Conservation (phyloP, 1,140 invertebrate species). For the Solenopsis fugax region DNA sequence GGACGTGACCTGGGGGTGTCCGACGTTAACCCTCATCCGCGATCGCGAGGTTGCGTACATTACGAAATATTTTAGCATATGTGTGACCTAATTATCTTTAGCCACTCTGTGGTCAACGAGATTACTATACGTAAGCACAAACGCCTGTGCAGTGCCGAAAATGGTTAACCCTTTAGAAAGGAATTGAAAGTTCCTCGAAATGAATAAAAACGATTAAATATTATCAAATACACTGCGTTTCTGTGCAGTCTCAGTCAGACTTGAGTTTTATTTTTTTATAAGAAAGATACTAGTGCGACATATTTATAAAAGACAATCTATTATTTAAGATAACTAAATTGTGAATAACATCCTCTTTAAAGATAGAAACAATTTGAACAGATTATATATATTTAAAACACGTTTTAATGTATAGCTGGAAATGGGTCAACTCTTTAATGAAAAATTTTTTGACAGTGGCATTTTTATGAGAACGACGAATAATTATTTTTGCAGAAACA, state of each 20-base stretch:
- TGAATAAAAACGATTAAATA: neutral
- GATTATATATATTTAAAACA: neutral
- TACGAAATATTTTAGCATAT: slow-evolving; percentile 22
- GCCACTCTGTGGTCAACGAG: neutral
- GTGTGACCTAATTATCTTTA: slow-evolving; percentile 23
- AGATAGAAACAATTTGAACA: slow-evolving; percentile 1
- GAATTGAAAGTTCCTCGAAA: neutral
- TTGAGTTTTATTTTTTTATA: neutral
- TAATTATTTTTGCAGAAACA: neutral
- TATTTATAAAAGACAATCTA: neutral
- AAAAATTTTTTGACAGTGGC: slow-evolving; percentile 1
- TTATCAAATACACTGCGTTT: neutral
- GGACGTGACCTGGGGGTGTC: neutral
- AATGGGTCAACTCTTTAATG: slow-evolving; percentile 26
- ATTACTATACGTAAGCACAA: neutral
- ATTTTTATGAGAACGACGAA: neutral
- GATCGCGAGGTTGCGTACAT: neutral
- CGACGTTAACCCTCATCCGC: neutral
- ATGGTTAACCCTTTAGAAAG: neutral
- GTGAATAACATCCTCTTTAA: neutral
- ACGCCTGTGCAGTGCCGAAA: neutral
- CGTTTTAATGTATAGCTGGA: neutral
- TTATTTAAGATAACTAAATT: neutral
- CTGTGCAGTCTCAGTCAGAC: neutral
- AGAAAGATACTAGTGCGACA: neutral